These are phyloP conservation scores for Morone chrysops DNA, from an alignment of 2,113 vertebrate species.

Conservation along the genomic window DNA sequence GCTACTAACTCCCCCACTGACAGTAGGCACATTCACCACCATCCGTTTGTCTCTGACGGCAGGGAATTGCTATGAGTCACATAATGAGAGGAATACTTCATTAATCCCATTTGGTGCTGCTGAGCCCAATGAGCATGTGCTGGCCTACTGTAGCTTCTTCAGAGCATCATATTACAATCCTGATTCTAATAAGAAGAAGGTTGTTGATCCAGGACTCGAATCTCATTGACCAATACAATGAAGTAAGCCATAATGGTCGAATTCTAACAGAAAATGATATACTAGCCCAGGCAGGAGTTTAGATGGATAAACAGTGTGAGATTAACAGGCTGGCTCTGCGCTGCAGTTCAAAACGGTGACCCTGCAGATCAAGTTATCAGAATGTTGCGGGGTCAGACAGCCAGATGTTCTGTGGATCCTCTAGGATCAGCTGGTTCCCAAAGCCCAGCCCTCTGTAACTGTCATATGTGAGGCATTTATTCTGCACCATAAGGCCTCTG, in stretches of 20 bases:
- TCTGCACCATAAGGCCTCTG: constrained; percentile 52
- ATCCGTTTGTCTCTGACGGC: constrained; percentile 65
- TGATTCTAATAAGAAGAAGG: constrained; percentile 43
- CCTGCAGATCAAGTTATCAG: constrained; percentile 79
- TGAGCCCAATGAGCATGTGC: constrained; percentile 62
- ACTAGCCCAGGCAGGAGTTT: constrained; percentile 49
- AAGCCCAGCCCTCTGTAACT: constrained; percentile 56
- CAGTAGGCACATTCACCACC: constrained; percentile 72
- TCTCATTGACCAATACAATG: constrained; percentile 37
- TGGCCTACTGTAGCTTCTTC: constrained; percentile 68
- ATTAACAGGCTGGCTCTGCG: constrained; percentile 74
- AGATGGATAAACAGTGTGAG: constrained; percentile 75
- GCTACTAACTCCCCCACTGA: constrained; percentile 67
- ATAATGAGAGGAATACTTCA: constrained; percentile 79
- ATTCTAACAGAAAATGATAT: constrained; percentile 57
- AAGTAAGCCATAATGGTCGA: constrained; percentile 51
- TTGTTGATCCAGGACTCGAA: constrained; percentile 30
- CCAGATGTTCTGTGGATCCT: constrained; percentile 82
- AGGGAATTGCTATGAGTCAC: constrained; percentile 74
- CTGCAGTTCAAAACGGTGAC: constrained; percentile 72
- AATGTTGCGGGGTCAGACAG: constrained; percentile 73
- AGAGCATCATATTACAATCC: constrained; percentile 55
- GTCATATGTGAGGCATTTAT: constrained; percentile 66
- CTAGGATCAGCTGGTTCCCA: constrained; percentile 75
- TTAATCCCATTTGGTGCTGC: constrained; percentile 76